Percentiles rank a stretch among this genome's conserved stretches.
Evolutionary conservation across 2,888 invertebrate genomes (phyloP).

Genomic region (Xestia sexstrigata): DNA sequence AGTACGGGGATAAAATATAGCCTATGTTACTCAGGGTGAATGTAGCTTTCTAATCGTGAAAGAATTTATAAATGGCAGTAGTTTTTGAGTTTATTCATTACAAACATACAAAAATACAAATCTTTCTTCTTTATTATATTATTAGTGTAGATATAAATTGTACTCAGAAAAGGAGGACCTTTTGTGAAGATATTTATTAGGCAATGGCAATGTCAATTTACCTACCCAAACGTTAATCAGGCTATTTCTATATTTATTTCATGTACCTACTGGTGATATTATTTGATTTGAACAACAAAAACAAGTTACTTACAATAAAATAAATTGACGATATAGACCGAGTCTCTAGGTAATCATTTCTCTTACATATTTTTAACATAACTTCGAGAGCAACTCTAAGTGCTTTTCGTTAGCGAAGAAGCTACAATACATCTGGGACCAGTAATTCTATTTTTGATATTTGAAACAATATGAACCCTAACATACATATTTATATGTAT

Average conservation of each 20-base stretch:
- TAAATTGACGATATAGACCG: not conserved
- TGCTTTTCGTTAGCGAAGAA: conserved; percentile 21
- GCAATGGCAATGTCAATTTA: conserved; percentile 1
- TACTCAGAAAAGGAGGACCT: not conserved
- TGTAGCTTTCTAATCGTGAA: too few relatives aligned
- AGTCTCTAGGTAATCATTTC: conserved; percentile 16
- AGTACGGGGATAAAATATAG: too few relatives aligned
- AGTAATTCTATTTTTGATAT: conserved; percentile 23
- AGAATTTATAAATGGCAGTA: too few relatives aligned
- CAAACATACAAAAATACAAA: too few relatives aligned
- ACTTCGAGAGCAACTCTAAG: conserved; percentile 12
- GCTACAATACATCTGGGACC: conserved; percentile 18
- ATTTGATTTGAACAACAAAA: conserved; percentile 1
- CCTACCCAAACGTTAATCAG: not conserved
- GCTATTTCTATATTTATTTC: not conserved
- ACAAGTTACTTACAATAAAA: conserved; percentile 1
- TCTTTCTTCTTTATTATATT: too few relatives aligned
- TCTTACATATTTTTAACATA: not conserved
- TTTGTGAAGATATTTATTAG: not conserved
- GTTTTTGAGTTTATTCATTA: too few relatives aligned
- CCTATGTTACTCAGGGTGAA: too few relatives aligned
- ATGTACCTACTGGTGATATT: not conserved
- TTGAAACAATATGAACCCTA: conserved; percentile 10
- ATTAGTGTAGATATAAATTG: too few relatives aligned
- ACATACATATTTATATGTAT: conserved; percentile 35